A percentile compares a stretch with the other conserved stretches of the same genome.
Conservation (phyloP, 2,113 vertebrate genomes). For the Pollimyrus isidori region DNA sequence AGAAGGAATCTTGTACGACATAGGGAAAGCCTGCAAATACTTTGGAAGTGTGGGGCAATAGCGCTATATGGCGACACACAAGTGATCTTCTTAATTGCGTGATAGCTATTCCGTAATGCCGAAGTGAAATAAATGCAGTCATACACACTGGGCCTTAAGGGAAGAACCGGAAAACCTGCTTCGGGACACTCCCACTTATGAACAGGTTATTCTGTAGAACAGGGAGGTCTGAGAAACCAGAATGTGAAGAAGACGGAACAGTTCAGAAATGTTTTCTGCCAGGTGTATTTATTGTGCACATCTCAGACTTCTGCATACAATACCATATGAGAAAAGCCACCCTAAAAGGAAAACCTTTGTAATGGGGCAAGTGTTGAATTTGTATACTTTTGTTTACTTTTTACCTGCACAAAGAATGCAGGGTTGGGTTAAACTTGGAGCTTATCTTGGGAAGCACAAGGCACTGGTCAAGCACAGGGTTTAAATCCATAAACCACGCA, state of each 20-base stretch:
- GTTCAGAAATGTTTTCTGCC: background rate
- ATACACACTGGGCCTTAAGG: background rate
- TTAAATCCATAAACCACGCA: background rate
- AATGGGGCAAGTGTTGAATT: background rate
- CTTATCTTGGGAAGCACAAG: background rate
- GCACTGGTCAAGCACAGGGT: background rate
- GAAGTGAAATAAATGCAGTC: background rate
- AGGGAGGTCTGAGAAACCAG: background rate
- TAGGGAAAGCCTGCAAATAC: background rate
- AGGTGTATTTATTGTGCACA: background rate
- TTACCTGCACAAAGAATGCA: background rate
- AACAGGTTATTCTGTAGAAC: background rate
- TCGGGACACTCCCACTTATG: background rate
- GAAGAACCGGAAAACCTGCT: background rate
- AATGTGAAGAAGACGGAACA: background rate
- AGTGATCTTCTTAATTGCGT: background rate
- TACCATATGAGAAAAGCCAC: background rate
- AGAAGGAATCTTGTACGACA: background rate
- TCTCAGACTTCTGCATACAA: background rate
- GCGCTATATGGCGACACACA: background rate
- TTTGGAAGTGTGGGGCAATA: background rate
- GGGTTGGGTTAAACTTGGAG: background rate
- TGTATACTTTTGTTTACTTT: background rate
- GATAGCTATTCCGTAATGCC: background rate
- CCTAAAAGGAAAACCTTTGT: background rate